Percentiles rank a stretch among this genome's conserved stretches.
Conservation (phyloP, 1,140 invertebrate species). For the Zelostemma sp. region DNA sequence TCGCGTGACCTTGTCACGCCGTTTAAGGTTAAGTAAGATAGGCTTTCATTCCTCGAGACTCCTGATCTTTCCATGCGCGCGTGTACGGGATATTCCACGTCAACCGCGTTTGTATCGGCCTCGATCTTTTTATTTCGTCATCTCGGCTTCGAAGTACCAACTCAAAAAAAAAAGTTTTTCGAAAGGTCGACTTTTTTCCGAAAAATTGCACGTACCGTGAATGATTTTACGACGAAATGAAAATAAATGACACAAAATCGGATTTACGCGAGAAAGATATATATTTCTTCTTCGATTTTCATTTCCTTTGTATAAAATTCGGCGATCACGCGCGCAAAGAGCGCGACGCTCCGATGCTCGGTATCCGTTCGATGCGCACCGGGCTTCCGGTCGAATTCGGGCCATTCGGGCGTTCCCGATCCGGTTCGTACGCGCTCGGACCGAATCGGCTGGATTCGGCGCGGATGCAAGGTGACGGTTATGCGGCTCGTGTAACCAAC, state of each 20-base stretch:
- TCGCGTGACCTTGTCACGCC: constrained; percentile 20
- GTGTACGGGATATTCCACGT: constrained; percentile 18
- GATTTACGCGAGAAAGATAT: too few relatives aligned
- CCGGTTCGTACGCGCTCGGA: constrained; percentile 52
- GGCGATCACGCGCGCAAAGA: constrained; percentile 11
- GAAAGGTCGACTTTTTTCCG: too few relatives aligned
- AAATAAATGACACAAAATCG: too few relatives aligned
- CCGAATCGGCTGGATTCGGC: constrained; percentile 44
- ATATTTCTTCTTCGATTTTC: too few relatives aligned
- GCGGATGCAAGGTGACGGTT: constrained; percentile 47
- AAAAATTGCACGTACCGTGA: too few relatives aligned
- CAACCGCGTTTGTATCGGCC: background rate
- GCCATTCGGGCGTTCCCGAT: constrained; percentile 47
- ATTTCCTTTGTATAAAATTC: too few relatives aligned
- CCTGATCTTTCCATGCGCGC: constrained; percentile 19
- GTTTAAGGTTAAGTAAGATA: constrained; percentile 21
- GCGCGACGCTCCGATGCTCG: constrained; percentile 28
- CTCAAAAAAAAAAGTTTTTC: too few relatives aligned
- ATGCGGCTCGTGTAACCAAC: constrained; percentile 35
- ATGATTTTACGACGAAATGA: too few relatives aligned
- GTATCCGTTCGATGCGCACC: constrained; percentile 34
- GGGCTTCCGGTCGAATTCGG: constrained; percentile 58
- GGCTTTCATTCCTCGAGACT: constrained; percentile 21
- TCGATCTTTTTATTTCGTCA: constrained; percentile 7
- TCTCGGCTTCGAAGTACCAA: too few relatives aligned